Evolutionary conservation across 2,113 vertebrate species (phyloP).

Genomic region (Megaleporinus macrocephalus): DNA sequence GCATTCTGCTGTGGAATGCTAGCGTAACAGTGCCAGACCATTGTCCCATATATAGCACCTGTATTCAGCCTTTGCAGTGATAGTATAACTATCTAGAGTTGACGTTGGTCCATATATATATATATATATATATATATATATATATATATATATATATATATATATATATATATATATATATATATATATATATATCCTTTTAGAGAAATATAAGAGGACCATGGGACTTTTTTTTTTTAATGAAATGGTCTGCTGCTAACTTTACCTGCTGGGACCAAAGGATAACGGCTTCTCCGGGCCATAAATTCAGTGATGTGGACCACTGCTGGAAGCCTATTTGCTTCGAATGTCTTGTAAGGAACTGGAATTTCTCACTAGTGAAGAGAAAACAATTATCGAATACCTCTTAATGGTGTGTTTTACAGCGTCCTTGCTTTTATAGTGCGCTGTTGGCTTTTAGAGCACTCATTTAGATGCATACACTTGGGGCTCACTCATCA

Average conservation of each 20-base stretch:
- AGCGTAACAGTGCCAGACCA: neutral
- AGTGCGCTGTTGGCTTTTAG: neutral
- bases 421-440: constrained; percentile 37
- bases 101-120: neutral
- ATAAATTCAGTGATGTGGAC: constrained; percentile 19
- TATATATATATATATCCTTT: too few species aligned
- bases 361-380: constrained; percentile 39
- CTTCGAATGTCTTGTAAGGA: constrained; percentile 26
- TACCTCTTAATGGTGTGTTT: constrained; percentile 27
- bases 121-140: too few species aligned
- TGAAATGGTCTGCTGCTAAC: constrained; percentile 30
- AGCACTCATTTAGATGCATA: constrained; percentile 6
- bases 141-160: too few species aligned
- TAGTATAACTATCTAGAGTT: neutral
- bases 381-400: constrained; percentile 42
- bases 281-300: constrained; percentile 2
- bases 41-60: constrained; percentile 50
- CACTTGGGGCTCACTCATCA: neutral
- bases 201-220: neutral
- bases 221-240: neutral
- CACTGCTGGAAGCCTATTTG: neutral
- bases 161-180: too few species aligned
- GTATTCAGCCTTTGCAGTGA: constrained; percentile 7
- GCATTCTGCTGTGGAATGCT: constrained; percentile 51
- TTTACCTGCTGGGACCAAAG: constrained; percentile 32